Evolutionary conservation across 2,113 vertebrate species (phyloP).

Genomic region (Upupa epops): DNA sequence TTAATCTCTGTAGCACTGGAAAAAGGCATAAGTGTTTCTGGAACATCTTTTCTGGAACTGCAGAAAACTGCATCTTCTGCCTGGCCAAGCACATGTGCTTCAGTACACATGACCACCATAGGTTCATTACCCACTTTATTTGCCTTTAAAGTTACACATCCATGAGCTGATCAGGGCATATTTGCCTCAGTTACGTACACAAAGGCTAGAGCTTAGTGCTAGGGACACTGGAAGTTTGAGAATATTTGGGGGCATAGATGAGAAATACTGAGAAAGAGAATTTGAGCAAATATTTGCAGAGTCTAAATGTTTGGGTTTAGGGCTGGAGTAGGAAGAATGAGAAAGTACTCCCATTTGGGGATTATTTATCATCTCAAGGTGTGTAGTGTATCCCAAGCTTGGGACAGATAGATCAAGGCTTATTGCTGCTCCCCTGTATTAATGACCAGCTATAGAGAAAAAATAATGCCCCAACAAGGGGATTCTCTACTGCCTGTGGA

Average conservation of each 20-base stretch:
- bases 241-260: not conserved
- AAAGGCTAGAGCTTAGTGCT: not conserved
- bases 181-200: not conserved
- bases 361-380: not conserved
- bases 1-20: not conserved
- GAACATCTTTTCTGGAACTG: not conserved
- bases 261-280: not conserved
- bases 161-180: not conserved
- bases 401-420: not conserved
- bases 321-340: not conserved
- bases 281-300: not conserved
- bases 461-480: not conserved
- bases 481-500: not conserved
- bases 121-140: not conserved
- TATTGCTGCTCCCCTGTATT: not conserved
- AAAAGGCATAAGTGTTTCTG: not conserved
- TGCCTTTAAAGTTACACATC: not conserved
- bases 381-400: not conserved
- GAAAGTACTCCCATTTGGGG: not conserved
- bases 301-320: not conserved
- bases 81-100: not conserved
- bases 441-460: not conserved
- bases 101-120: not conserved
- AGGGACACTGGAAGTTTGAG: not conserved
- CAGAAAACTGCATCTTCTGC: no score